Base-by-base conservation (phyloP, 92 coral and sea anemone genomes). In the Epizoanthus ramosus region DNA sequence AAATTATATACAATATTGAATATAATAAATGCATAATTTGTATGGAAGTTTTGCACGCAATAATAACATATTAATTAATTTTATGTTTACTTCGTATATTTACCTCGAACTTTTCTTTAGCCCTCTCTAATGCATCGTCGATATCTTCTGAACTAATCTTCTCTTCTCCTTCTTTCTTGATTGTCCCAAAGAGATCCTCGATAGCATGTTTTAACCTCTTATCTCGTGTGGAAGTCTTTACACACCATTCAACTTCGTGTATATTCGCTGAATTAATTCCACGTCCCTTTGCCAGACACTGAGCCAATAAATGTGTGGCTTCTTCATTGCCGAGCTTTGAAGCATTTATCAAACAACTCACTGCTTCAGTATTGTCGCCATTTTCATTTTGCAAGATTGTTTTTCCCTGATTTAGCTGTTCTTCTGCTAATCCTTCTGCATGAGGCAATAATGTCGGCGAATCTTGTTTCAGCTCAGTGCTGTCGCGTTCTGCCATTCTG, bases 61-160 rank as follows among this genome's bases (percentile, higher is more conserved):
- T 50, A 50, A 50, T 13, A 50, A 50, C 54, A 50, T n/a, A n/a
- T n/a, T 50, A 50, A 50, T 50, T 50, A 50, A 50, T 47, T 47
- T 47, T 39, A 45, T 7, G 6, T 33, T 37, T 1, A 37, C 43
- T 3, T 8, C 56, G 28, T 4, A 18, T 25, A 12, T 63, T 19
- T 47, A 86, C 92, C 92, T 83, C 75, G 3, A 87, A 80, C 71
- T 86, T 73, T 39, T 50, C 86, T 52, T 87, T 86, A 24, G 93
- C 90, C 52, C 72, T 82, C n/a, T 90, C 41, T 69, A 92, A 53
- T 19, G 93, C 96, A 54, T 92, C 85, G 15, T 84, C 86, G 52
- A 92, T 90, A 61, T 92, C 96, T 28, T 87, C 89, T n/a, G 84
- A 69, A 16, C 92, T 73, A 19, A 92, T 85, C 50, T 81, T 92